Conservation (phyloP, 2,888 invertebrate genomes). For the Yponomeuta cagnagella region DNA sequence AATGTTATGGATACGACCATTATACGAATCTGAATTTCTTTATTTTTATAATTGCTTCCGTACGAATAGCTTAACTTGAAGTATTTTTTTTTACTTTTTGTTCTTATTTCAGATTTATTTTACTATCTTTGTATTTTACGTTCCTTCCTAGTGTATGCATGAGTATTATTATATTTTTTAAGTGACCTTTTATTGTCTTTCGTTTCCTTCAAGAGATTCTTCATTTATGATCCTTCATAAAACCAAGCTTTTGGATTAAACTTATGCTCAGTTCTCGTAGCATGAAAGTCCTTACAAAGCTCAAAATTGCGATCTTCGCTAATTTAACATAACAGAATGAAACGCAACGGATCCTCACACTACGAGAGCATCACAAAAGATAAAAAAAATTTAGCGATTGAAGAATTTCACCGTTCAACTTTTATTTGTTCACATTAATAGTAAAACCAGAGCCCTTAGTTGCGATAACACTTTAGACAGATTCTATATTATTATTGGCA, state of each 20-base stretch:
- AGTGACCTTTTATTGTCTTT: constrained; percentile 38
- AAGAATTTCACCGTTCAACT: constrained; percentile 6
- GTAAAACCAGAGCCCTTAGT: constrained; percentile 37
- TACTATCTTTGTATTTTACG: constrained; percentile 40
- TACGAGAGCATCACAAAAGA: background rate
- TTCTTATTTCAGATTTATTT: constrained; percentile 34
- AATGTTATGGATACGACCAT: constrained; percentile 64
- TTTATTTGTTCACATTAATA: background rate
- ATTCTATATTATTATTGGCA: constrained; percentile 66
- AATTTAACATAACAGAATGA: no score
- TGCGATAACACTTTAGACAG: constrained; percentile 66
- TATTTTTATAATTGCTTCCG: constrained; percentile 53
- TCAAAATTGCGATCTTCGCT: no score
- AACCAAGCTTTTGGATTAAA: background rate
- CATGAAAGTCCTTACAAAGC: no score
- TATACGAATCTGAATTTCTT: background rate
- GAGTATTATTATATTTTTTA: constrained; percentile 33
- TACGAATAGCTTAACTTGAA: constrained; percentile 53
- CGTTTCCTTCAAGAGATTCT: constrained; percentile 34
- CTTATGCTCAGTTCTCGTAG: no score
- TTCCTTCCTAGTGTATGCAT: constrained; percentile 58
- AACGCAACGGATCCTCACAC: no score
- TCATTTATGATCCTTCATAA: constrained; percentile 24
- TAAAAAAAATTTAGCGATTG: background rate
- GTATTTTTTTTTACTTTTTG: constrained; percentile 21